phyloP scores from a whole-genome alignment of 2,113 vertebrate genomes.

The Planiliza haematocheilus region DNA sequence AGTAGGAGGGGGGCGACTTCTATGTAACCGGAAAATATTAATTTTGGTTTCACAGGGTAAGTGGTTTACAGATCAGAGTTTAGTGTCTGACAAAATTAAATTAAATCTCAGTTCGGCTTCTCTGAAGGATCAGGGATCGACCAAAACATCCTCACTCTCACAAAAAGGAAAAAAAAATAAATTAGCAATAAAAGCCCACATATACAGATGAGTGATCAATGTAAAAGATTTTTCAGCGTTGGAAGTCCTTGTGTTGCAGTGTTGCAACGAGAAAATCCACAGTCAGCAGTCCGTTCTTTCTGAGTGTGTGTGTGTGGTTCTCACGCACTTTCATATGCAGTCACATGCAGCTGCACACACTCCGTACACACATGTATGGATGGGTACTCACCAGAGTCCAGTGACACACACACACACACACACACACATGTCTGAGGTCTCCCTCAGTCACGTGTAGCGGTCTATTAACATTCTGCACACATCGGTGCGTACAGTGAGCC shows the following conservation, averaged over 20 bases:
- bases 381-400: background rate
- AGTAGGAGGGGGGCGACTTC: no score
- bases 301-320: no score
- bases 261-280: background rate
- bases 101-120: no score
- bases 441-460: constrained; percentile 47
- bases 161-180: background rate
- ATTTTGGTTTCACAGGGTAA: no score
- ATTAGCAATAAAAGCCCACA: background rate
- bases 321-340: background rate
- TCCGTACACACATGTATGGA: constrained; percentile 26
- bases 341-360: constrained; percentile 31
- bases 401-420: constrained; percentile 21
- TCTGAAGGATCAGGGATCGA: no score
- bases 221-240: constrained; percentile 25
- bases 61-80: no score
- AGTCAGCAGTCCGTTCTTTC: constrained; percentile 28
- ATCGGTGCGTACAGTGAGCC: constrained; percentile 35
- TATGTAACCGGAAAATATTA: no score
- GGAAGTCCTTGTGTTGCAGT: background rate
- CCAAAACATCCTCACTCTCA: background rate
- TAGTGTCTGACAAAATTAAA: no score
- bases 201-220: constrained; percentile 13
- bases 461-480: constrained; percentile 52
- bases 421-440: constrained; percentile 25